phyloP scores from a whole-genome alignment of 2,797 vertebrate genomes.

The Enteromius argenteus region DNA sequence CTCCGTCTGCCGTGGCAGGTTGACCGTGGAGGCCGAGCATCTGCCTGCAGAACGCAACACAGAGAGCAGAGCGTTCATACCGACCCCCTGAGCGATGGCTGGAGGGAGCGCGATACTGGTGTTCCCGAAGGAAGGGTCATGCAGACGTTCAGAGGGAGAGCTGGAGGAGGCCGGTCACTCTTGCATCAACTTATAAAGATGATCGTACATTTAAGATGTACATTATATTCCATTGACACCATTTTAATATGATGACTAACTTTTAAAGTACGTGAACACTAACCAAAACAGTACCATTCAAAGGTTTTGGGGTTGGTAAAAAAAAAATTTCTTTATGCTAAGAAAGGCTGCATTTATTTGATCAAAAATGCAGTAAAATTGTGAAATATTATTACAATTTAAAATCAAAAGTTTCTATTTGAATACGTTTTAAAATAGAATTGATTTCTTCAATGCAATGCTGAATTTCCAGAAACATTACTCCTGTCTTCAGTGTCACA shows the following conservation, averaged over 20 bases:
- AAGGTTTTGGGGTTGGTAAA: not conserved
- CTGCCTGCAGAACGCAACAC: slow-evolving; percentile 90
- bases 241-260: not conserved
- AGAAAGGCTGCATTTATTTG: not conserved
- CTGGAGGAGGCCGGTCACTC: slow-evolving; percentile 14
- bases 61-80: slow-evolving; percentile 66
- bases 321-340: not conserved
- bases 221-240: not conserved
- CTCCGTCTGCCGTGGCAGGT: slow-evolving; percentile 97
- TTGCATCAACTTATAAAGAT: slow-evolving; percentile 6
- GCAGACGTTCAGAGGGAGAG: slow-evolving; percentile 17
- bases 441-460: not conserved
- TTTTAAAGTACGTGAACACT: not conserved
- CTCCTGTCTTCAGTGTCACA: not conserved
- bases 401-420: not conserved
- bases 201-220: slow-evolving; percentile 38
- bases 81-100: slow-evolving; percentile 2
- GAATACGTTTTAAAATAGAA: not conserved
- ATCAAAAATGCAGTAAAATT: not conserved
- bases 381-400: not conserved
- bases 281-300: not conserved
- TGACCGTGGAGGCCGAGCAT: slow-evolving; percentile 98
- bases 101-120: not conserved
- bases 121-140: slow-evolving; percentile 9
- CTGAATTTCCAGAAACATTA: not conserved